These are phyloP conservation scores for Cecropterus lyciades DNA, from an alignment of 1,140 invertebrate species.

Conservation along the genomic window DNA sequence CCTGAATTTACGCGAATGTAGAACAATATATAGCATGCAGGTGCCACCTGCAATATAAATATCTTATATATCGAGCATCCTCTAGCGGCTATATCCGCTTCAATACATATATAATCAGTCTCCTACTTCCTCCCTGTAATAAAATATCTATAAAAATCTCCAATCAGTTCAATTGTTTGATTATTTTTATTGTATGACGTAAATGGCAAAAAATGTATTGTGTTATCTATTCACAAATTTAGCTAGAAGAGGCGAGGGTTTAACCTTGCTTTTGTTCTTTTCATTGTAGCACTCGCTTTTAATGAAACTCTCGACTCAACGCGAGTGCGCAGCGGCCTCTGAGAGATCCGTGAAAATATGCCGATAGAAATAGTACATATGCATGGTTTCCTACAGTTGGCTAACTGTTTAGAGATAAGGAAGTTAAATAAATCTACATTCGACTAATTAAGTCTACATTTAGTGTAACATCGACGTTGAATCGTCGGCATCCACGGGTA, in stretches of 20 bases:
- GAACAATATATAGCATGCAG: slow-evolving; percentile 9
- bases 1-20: slow-evolving; percentile 18
- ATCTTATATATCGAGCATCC: no score
- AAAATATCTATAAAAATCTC: no score
- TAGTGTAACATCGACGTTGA: no score
- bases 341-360: slow-evolving; percentile 9
- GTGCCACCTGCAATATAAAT: slow-evolving; percentile 4
- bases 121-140: no score
- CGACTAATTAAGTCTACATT: no score
- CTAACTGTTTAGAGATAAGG: neutral
- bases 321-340: slow-evolving; percentile 19
- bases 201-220: slow-evolving; percentile 7
- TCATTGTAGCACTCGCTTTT: slow-evolving; percentile 34
- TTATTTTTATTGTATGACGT: neutral
- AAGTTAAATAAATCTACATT: neutral
- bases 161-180: neutral
- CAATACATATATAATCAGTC: no score
- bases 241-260: slow-evolving; percentile 17
- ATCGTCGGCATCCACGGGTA: no score
- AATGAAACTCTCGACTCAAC: slow-evolving; percentile 30
- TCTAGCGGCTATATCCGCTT: no score
- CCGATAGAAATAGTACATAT: slow-evolving; percentile 21
- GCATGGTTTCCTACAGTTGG: slow-evolving; percentile 3
- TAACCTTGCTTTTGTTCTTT: slow-evolving; percentile 35
- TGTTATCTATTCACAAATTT: slow-evolving; percentile 28